A percentile compares a stretch with the other conserved stretches of the same genome.
phyloP scores from a whole-genome alignment of 1,140 invertebrate species.

The Eueides isabella region DNA sequence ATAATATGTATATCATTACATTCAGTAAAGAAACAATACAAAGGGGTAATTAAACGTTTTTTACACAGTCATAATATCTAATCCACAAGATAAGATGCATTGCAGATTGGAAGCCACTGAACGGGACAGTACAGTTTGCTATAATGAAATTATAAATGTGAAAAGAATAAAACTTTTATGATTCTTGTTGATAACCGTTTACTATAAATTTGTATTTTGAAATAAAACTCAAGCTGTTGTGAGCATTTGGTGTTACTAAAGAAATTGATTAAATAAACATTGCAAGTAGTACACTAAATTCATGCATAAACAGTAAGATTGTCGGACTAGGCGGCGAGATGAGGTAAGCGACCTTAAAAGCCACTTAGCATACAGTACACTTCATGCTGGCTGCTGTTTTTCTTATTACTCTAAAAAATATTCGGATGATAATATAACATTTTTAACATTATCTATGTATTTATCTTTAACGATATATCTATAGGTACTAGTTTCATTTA shows the following conservation, averaged over 20 bases:
- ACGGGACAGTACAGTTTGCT: too few relatives aligned
- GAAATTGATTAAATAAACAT: conserved; percentile 62
- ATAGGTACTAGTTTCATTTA: not conserved
- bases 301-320: conserved; percentile 62
- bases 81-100: too few relatives aligned
- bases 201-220: not conserved
- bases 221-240: conserved; percentile 2
- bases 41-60: not conserved
- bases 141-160: too few relatives aligned
- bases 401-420: conserved; percentile 68
- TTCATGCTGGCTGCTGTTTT: conserved; percentile 64
- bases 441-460: not conserved
- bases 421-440: not conserved
- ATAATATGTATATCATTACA: not conserved
- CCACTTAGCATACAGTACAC: conserved; percentile 72
- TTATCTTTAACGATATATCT: not conserved
- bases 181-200: not conserved
- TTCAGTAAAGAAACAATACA: not conserved
- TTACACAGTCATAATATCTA: not conserved
- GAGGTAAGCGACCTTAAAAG: conserved; percentile 81
- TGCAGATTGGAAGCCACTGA: too few relatives aligned
- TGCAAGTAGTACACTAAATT: conserved; percentile 56
- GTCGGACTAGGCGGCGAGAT: conserved; percentile 59
- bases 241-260: conserved; percentile 16
- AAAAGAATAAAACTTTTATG: conserved; percentile 30